Evolutionary conservation across 2,113 vertebrate species (phyloP), one percentile per base, ranked within the genome.

Genomic region (Panthera tigris): DNA sequence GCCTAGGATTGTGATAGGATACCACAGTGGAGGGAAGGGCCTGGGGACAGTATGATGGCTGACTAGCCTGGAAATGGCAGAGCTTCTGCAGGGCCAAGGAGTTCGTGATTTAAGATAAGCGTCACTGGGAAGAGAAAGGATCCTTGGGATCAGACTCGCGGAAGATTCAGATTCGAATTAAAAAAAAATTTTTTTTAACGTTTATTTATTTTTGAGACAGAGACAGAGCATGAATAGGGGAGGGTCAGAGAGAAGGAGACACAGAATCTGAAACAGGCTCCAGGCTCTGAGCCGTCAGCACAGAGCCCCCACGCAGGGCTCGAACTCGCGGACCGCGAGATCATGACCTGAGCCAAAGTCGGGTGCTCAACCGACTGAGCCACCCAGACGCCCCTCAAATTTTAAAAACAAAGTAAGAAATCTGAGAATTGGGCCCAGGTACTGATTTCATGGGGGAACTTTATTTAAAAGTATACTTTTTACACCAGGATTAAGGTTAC

Each of bases 331-430:
- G 45, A 45, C 45, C 45, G 45, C 45, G 45, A 45, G 45, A 45
- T 1, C 45, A 9, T 9, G 45, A 45, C 45, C 45, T 45, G 45
- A 45, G 45, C 45, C 45, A 7, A 9, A 45, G 45, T 45, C 45
- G 45, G 45, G 9, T 45, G 45, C 45, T 45, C 45, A 45, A 45
- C 45, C 41, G 45, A 45, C 45, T 45, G 45, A 45, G 45, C 45
- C 45, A 45, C 45, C 45, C 45, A 45, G 45, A 7, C 1, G 1
- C 45, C 45, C 45, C 45, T 82, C n/a, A 31, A 87, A 36, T 74
- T 92, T 91, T 71, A 50, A 96, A 93, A 89, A 12, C 21, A 82
- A 95, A 82, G 5, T 69, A 92, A 89, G 23, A 91, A 57, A 83
- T 31, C 48, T 2, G 11, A 76, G 18, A 66, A 31, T 48, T 19